Evolutionary conservation across 2,888 invertebrate genomes (phyloP).

Genomic region (Fragum whitleyi): DNA sequence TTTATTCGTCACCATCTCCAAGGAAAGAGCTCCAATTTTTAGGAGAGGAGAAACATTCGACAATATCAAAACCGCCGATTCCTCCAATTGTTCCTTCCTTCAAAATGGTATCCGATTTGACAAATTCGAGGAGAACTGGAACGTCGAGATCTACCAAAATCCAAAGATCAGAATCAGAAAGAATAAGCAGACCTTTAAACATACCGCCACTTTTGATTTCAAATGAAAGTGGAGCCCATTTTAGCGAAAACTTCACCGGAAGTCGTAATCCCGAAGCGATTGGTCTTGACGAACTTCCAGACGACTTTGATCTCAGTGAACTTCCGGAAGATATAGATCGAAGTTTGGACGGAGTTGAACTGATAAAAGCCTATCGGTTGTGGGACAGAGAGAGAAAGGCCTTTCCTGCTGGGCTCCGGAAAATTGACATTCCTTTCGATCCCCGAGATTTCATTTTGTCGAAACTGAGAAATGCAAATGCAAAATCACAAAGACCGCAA

Average conservation of each 20-base stretch:
- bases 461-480: slow-evolving; percentile 38
- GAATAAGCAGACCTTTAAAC: slow-evolving; percentile 5
- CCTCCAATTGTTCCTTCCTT: neutral
- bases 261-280: slow-evolving; percentile 17
- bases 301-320: slow-evolving; percentile 45
- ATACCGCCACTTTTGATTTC: slow-evolving; percentile 4
- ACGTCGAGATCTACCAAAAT: neutral
- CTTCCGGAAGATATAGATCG: slow-evolving; percentile 52
- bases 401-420: slow-evolving; percentile 47
- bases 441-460: slow-evolving; percentile 24
- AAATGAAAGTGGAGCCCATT: neutral
- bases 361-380: slow-evolving; percentile 55
- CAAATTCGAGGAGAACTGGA: no score
- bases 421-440: slow-evolving; percentile 47
- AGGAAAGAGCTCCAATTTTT: slow-evolving; percentile 8
- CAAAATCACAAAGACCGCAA: slow-evolving; percentile 33
- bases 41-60: neutral
- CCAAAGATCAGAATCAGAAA: neutral
- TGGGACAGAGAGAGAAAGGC: slow-evolving; percentile 58
- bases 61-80: no score
- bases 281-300: slow-evolving; percentile 34
- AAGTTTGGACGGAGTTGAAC: slow-evolving; percentile 52
- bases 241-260: slow-evolving; percentile 27
- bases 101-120: neutral
- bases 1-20: slow-evolving; percentile 2